Evolutionary conservation across 2,797 vertebrate species (phyloP).

Genomic region (Anniella stebbinsi): DNA sequence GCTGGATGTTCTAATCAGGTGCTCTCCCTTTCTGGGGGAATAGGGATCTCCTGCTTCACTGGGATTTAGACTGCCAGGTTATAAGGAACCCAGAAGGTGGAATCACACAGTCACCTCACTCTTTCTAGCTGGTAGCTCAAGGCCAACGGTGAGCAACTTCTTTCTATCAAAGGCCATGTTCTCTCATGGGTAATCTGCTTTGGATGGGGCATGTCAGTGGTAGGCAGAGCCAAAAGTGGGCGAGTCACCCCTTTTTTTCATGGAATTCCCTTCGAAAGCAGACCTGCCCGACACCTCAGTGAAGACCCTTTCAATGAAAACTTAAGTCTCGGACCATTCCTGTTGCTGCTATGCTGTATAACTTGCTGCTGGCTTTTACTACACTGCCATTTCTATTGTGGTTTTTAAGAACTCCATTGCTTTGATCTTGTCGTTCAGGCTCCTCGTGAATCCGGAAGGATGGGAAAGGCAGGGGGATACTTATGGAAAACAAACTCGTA

Average conservation of each 20-base stretch:
- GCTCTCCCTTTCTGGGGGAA: not conserved
- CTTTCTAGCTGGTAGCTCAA: too few relatives aligned
- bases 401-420: not conserved
- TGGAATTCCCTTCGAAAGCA: not conserved
- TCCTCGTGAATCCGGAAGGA: not conserved
- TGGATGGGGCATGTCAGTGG: too few relatives aligned
- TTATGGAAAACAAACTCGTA: fast-evolving
- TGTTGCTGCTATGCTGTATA: not conserved
- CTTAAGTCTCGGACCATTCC: not conserved
- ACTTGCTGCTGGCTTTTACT: not conserved
- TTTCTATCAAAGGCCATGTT: too few relatives aligned
- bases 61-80: too few relatives aligned
- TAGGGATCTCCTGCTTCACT: too few relatives aligned
- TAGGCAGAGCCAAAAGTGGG: too few relatives aligned
- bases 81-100: too few relatives aligned
- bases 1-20: not conserved
- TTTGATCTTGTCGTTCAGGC: not conserved
- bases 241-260: too few relatives aligned
- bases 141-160: too few relatives aligned
- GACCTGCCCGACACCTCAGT: not conserved
- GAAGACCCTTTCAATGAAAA: not conserved
- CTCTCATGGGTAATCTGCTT: too few relatives aligned
- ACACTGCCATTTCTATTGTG: too few relatives aligned
- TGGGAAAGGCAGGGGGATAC: not conserved
- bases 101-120: too few relatives aligned